These are phyloP conservation scores for Marcusenius ussheri DNA, from an alignment of 2,113 vertebrate species.

Conservation along the genomic window DNA sequence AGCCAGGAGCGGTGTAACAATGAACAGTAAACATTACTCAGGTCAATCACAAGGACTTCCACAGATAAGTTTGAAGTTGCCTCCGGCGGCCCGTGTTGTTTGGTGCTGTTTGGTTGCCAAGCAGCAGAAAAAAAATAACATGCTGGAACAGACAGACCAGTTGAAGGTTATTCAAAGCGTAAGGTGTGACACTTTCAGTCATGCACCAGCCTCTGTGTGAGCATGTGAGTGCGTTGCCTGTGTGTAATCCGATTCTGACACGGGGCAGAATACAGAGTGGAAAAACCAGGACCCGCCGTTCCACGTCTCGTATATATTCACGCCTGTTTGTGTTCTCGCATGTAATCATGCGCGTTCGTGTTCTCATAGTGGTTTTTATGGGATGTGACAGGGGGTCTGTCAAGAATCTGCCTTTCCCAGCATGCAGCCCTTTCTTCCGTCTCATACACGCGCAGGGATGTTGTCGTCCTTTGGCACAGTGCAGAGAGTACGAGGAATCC, in stretches of 20 bases:
- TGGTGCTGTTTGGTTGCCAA: conserved; percentile 4
- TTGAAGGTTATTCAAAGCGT: neutral
- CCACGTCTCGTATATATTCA: neutral
- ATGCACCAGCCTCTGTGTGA: conserved; percentile 36
- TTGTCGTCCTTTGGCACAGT: neutral
- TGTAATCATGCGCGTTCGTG: neutral
- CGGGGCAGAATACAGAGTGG: neutral
- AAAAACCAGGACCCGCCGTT: neutral
- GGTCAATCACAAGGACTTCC: neutral
- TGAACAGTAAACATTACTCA: neutral
- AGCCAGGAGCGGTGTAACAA: neutral
- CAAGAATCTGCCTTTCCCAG: neutral
- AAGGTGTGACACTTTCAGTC: neutral
- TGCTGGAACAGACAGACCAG: neutral
- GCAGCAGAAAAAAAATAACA: neutral
- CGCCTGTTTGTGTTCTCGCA: neutral
- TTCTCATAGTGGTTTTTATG: neutral
- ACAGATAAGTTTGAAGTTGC: neutral
- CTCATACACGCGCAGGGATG: neutral
- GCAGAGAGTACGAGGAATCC: neutral
- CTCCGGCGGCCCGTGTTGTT: neutral
- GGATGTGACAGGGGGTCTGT: neutral
- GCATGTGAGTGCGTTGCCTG: conserved; percentile 19
- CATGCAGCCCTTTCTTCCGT: neutral
- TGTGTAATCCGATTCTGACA: neutral